Evolutionary conservation across 2,888 invertebrate genomes (phyloP).

Genomic region (Tetrapedia diversipes): DNA sequence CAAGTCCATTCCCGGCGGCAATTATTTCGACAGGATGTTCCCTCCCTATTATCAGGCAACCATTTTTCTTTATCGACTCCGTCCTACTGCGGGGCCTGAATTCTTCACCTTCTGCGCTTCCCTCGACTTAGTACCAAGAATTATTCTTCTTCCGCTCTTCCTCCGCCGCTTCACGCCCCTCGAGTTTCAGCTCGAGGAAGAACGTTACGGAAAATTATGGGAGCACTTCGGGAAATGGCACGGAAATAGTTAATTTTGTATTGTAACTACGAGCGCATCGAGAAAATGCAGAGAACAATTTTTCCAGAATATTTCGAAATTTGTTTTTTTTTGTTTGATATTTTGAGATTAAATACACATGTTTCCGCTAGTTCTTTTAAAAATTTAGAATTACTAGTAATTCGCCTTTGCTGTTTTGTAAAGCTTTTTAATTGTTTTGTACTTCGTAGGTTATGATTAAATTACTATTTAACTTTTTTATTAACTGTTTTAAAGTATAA

Average conservation of each 20-base stretch:
- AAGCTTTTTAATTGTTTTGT: no score
- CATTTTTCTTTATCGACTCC: conserved; percentile 40
- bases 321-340: no score
- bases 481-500: no score
- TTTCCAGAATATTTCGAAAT: no score
- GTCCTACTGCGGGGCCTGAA: conserved; percentile 6
- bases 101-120: conserved; percentile 15
- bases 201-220: neutral
- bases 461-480: no score
- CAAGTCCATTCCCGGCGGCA: conserved; percentile 24
- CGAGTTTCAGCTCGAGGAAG: neutral
- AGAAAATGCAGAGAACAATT: no score
- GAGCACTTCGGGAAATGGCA: conserved; percentile 10
- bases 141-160: conserved; percentile 6
- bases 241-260: conserved; percentile 5
- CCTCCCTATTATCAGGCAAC: conserved; percentile 18
- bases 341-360: no score
- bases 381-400: no score
- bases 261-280: no score
- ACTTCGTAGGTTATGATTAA: no score
- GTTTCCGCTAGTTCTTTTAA: no score
- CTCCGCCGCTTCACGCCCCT: neutral
- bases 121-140: neutral
- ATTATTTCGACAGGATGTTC: conserved; percentile 34
- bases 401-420: no score